Evolutionary conservation across 2,113 vertebrate genomes (phyloP).

Genomic region (Corythornis vintsioides): DNA sequence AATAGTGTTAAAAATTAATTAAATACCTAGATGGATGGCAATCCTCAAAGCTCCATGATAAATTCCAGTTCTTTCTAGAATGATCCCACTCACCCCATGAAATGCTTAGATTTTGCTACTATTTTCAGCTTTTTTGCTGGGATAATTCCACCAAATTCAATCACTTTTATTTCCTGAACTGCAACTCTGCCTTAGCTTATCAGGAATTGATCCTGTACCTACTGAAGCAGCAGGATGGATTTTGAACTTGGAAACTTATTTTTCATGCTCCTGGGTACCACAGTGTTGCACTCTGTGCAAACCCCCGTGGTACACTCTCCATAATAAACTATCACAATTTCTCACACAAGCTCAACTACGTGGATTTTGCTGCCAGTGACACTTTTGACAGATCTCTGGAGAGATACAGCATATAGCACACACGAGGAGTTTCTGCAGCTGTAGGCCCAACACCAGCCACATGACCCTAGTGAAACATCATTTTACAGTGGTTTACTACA

Average conservation of each 20-base stretch:
- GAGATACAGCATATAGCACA: neutral
- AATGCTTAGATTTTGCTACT: neutral
- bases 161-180: neutral
- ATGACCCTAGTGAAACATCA: neutral
- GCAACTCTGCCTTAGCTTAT: neutral
- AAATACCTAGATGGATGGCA: neutral
- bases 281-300: neutral
- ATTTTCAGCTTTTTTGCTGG: neutral
- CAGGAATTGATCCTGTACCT: no score
- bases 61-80: neutral
- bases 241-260: neutral
- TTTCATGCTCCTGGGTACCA: neutral
- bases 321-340: fast-evolving
- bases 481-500: neutral
- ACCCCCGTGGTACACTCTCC: neutral
- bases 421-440: neutral
- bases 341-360: neutral
- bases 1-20: neutral
- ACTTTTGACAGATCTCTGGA: neutral
- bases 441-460: neutral
- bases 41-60: neutral
- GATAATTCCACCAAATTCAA: neutral
- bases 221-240: neutral
- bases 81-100: neutral
- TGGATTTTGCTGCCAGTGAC: neutral